Conservation (phyloP, 2,113 vertebrate genomes). For the Vidua macroura region DNA sequence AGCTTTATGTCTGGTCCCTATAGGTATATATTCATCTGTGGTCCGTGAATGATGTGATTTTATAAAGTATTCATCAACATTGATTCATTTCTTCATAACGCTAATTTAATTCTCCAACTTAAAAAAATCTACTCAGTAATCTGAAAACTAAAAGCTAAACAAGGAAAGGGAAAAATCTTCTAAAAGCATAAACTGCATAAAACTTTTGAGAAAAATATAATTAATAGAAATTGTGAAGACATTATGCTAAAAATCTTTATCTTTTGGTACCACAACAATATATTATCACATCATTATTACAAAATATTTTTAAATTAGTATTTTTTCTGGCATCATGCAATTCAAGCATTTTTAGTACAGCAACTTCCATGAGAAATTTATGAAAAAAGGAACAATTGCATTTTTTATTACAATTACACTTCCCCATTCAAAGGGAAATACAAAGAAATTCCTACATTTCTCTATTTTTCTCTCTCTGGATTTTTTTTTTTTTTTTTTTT, state of each 20-base stretch:
- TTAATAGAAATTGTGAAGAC: background rate
- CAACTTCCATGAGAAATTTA: background rate
- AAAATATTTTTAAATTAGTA: background rate
- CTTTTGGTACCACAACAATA: background rate
- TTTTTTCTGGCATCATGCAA: background rate
- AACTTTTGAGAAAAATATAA: background rate
- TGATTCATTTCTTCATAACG: background rate
- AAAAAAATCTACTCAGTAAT: background rate
- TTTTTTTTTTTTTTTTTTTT: background rate
- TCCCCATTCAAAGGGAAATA: background rate
- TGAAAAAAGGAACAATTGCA: background rate
- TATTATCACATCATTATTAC: background rate
- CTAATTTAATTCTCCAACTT: background rate
- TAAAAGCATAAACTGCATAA: background rate
- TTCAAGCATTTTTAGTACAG: background rate
- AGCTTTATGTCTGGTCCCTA: background rate
- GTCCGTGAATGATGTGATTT: background rate
- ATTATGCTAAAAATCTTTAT: background rate
- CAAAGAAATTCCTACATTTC: background rate
- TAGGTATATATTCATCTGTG: background rate
- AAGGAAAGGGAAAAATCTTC: background rate
- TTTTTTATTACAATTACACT: background rate
- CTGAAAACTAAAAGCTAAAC: background rate
- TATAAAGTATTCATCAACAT: background rate
- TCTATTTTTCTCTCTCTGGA: background rate